A percentile compares a stretch with the other conserved stretches of the same genome.
These are phyloP conservation scores for Drosophila lini DNA, from an alignment of 1,140 invertebrate species.

Conservation along the genomic window DNA sequence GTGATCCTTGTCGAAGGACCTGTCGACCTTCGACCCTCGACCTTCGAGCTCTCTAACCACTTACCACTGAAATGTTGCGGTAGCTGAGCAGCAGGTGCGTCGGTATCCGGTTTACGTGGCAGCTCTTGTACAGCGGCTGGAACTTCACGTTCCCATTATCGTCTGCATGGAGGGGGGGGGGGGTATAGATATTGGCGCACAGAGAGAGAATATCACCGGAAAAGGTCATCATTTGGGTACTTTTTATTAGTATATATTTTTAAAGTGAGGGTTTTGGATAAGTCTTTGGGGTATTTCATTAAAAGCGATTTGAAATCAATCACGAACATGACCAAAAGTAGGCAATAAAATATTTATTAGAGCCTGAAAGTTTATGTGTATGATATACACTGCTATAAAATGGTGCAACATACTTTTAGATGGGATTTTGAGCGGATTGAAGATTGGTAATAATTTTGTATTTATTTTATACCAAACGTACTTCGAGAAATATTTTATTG, in stretches of 20 bases:
- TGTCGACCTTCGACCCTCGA: slow-evolving; percentile 23
- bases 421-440: background rate
- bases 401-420: background rate
- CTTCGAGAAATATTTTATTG: background rate
- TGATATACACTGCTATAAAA: background rate
- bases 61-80: slow-evolving; percentile 86
- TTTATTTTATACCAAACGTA: background rate
- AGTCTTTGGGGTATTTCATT: background rate
- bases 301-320: background rate
- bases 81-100: slow-evolving; percentile 86
- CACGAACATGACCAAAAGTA: too few species aligned
- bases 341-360: background rate
- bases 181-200: slow-evolving; percentile 26
- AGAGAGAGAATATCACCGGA: slow-evolving; percentile 27
- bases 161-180: slow-evolving; percentile 62
- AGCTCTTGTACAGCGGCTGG: slow-evolving; percentile 87
- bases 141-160: slow-evolving; percentile 85
- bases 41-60: slow-evolving; percentile 65
- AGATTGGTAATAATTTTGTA: too few species aligned
- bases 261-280: background rate
- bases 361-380: too few species aligned
- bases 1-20: slow-evolving; percentile 21
- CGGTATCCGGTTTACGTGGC: slow-evolving; percentile 86
- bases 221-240: slow-evolving; percentile 1
- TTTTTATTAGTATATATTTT: background rate